Evolutionary conservation across 2,888 invertebrate genomes (phyloP).

Genomic region (Ormyrus nitidulus): DNA sequence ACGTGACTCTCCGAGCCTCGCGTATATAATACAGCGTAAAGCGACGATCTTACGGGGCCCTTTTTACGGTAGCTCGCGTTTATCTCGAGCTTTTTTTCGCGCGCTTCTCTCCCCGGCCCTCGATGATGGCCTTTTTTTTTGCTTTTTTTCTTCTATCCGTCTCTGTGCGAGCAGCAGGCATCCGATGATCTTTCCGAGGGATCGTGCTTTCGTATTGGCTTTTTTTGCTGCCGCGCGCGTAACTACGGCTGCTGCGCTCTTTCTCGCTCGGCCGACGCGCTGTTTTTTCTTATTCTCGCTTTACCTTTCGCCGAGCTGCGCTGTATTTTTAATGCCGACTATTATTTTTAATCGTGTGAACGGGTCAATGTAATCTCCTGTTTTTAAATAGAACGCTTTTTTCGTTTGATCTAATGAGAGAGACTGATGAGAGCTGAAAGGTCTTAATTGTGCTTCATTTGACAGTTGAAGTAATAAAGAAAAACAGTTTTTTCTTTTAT

Average conservation of each 20-base stretch:
- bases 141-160: neutral
- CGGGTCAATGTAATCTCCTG: too few species aligned
- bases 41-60: constrained; percentile 41
- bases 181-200: neutral
- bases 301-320: too few species aligned
- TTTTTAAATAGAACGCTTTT: too few species aligned
- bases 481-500: too few species aligned
- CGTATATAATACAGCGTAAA: constrained; percentile 25
- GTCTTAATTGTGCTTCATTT: too few species aligned
- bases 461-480: too few species aligned
- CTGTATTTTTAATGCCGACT: too few species aligned
- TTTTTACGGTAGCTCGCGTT: constrained; percentile 47
- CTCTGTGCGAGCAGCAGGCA: neutral
- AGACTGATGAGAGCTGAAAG: too few species aligned
- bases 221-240: neutral
- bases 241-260: neutral
- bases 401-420: too few species aligned
- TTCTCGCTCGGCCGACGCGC: neutral
- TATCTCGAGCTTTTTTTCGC: constrained; percentile 10
- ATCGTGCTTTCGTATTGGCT: constrained; percentile 20
- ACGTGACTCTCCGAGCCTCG: neutral
- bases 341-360: too few species aligned
- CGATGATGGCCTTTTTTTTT: neutral
- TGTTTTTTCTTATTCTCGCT: too few species aligned
- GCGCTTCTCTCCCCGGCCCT: neutral